These are phyloP conservation scores for Argyra leucocephala DNA, from an alignment of 2,888 invertebrate genomes.

Conservation along the genomic window DNA sequence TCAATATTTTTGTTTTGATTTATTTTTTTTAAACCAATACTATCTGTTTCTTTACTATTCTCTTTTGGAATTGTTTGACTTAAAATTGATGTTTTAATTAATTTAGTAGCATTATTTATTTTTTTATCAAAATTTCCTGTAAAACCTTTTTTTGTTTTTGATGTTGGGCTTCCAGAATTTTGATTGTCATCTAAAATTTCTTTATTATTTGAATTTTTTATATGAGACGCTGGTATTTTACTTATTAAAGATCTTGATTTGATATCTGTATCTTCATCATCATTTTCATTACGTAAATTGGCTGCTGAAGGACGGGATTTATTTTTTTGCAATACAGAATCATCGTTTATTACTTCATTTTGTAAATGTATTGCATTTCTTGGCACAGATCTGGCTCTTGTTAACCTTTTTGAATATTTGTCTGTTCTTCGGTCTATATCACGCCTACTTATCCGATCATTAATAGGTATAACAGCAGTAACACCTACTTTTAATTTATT, in stretches of 20 bases:
- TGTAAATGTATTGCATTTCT: neutral
- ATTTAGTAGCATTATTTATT: too few species aligned
- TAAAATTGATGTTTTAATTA: too few species aligned
- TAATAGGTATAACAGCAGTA: neutral
- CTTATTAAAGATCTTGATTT: neutral
- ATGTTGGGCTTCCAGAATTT: neutral
- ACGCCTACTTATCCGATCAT: neutral
- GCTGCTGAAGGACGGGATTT: neutral
- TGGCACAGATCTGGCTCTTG: neutral
- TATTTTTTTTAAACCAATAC: too few species aligned
- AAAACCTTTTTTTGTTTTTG: neutral
- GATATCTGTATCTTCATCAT: too few species aligned
- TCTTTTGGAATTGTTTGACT: too few species aligned
- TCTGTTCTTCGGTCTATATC: neutral
- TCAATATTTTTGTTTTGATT: too few species aligned
- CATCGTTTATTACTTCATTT: neutral
- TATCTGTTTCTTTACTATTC: too few species aligned
- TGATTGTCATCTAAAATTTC: neutral
- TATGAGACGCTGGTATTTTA: neutral
- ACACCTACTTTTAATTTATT: neutral
- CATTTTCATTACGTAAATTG: too few species aligned
- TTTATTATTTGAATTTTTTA: neutral
- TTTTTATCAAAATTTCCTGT: too few species aligned
- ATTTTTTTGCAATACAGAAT: neutral
- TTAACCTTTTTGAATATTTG: neutral